phyloP scores from a whole-genome alignment of 2,113 vertebrate genomes.

The Oreocharis arfaki region DNA sequence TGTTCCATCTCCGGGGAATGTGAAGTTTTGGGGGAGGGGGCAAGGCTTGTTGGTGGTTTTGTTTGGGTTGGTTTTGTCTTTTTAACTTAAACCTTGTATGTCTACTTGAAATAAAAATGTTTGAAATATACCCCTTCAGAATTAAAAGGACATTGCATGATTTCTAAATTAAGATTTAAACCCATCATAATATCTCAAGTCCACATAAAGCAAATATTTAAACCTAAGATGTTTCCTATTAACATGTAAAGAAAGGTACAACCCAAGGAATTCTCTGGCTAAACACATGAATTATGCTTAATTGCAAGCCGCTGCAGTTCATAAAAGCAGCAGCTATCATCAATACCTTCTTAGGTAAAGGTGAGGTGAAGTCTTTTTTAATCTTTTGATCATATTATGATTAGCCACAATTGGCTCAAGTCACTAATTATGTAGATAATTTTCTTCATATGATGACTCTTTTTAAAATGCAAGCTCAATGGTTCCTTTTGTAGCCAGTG shows the following conservation, averaged over 20 bases:
- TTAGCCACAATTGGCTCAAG: neutral
- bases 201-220: neutral
- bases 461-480: neutral
- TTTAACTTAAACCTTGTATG: neutral
- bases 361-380: neutral
- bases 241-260: neutral
- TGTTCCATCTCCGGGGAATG: neutral
- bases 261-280: neutral
- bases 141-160: neutral
- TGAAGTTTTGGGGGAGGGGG: neutral
- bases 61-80: neutral
- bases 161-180: neutral
- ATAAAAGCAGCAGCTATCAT: neutral
- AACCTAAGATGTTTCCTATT: neutral
- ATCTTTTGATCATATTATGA: neutral
- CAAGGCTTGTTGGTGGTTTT: neutral
- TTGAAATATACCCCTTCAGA: neutral
- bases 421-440: neutral
- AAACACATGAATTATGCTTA: neutral
- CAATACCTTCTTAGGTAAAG: neutral
- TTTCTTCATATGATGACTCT: neutral
- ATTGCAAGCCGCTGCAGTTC: neutral
- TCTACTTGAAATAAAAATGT: neutral
- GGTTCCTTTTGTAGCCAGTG: neutral
- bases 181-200: neutral